A percentile compares a stretch with the other conserved stretches of the same genome.
These are phyloP conservation scores for Paragorgia papillata DNA, from an alignment of 92 coral and sea anemone genomes.

Conservation along the genomic window DNA sequence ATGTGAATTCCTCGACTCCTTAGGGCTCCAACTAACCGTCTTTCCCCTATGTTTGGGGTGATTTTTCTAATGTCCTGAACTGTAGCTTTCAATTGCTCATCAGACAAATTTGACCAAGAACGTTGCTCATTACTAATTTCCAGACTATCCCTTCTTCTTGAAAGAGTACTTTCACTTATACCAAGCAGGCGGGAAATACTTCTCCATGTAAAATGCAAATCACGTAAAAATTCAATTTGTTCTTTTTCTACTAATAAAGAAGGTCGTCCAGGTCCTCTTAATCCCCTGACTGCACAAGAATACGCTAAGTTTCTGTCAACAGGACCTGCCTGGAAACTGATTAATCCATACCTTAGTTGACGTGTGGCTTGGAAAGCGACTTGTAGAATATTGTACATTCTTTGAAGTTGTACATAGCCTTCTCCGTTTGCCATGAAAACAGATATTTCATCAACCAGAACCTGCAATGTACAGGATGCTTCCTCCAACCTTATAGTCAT, in stretches of 20 bases:
- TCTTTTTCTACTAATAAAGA: background rate
- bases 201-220: slow-evolving; percentile 48
- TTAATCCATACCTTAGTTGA: no score
- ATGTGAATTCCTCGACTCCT: slow-evolving; percentile 22
- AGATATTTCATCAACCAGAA: background rate
- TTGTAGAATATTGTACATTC: no score
- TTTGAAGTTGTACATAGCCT: no score
- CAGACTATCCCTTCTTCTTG: slow-evolving; percentile 43
- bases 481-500: slow-evolving; percentile 10
- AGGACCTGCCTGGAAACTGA: no score
- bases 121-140: slow-evolving; percentile 31
- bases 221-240: slow-evolving; percentile 50
- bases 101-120: slow-evolving; percentile 35
- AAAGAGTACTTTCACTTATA: slow-evolving; percentile 47
- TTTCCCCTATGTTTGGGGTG: slow-evolving; percentile 51
- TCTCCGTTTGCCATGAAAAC: background rate
- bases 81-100: slow-evolving; percentile 22
- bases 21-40: slow-evolving; percentile 52
- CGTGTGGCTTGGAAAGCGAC: no score
- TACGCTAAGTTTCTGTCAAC: no score
- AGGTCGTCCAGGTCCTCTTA: background rate
- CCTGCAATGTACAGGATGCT: slow-evolving; percentile 10
- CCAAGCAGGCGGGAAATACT: slow-evolving; percentile 46
- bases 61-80: slow-evolving; percentile 42
- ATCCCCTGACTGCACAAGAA: no score